Percentiles rank a stretch among this genome's conserved stretches.
phyloP scores from a whole-genome alignment of 37 sponge, comb jelly and placozoan genomes.

The Hexactinellida sp. region DNA sequence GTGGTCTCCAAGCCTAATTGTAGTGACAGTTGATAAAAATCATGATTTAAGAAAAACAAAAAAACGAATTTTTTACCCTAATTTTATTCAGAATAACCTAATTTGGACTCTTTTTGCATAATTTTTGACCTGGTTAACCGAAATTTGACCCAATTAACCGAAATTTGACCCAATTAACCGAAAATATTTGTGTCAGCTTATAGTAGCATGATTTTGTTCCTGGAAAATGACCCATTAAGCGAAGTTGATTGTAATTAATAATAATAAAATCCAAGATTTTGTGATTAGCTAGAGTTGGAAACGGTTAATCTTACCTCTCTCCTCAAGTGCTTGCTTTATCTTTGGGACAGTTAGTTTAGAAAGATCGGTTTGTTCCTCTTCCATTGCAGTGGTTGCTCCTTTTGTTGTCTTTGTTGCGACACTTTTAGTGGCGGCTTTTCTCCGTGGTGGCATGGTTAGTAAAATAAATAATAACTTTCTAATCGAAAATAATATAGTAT shows the following conservation, averaged over 20 bases:
- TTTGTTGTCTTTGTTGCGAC: not conserved
- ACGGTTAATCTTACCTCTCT: not conserved
- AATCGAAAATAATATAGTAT: too few relatives aligned
- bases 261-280: not conserved
- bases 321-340: not conserved
- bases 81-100: not conserved
- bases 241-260: too few relatives aligned
- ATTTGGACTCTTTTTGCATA: too few relatives aligned
- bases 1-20: conserved; percentile 34
- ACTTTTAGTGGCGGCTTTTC: not conserved
- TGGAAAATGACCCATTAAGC: too few relatives aligned
- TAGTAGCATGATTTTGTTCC: too few relatives aligned
- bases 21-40: not conserved
- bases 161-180: too few relatives aligned
- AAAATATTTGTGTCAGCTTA: too few relatives aligned
- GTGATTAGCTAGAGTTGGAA: not conserved
- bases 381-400: not conserved
- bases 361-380: not conserved
- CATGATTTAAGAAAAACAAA: not conserved
- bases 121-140: too few relatives aligned
- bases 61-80: not conserved
- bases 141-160: too few relatives aligned
- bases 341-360: not conserved
- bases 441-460: not conserved
- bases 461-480: too few relatives aligned